Percentiles rank a stretch among this genome's conserved stretches.
phyloP scores from a whole-genome alignment of 2,888 invertebrate species.

The Drosophila mercatorum region DNA sequence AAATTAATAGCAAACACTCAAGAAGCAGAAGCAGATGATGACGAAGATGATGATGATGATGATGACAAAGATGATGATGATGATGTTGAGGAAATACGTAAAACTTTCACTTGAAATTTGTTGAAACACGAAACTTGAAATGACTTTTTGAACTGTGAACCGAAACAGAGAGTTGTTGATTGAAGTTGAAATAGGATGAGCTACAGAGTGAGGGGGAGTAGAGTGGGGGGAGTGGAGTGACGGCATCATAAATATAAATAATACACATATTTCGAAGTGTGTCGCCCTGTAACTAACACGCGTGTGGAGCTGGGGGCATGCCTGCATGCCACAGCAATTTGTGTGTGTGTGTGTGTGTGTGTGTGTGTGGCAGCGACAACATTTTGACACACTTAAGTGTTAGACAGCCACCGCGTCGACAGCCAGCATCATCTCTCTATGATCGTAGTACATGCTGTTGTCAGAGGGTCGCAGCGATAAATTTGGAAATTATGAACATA shows the following conservation, averaged over 20 bases:
- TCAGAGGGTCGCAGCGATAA: conserved; percentile 69
- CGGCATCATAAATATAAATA: conserved; percentile 58
- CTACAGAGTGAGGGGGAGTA: conserved; percentile 5
- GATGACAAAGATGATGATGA: background rate
- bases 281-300: conserved; percentile 65
- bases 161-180: conserved; percentile 27
- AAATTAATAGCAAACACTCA: conserved; percentile 64
- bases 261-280: conserved; percentile 38
- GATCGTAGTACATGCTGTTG: conserved; percentile 38
- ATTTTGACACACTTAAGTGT: conserved; percentile 81
- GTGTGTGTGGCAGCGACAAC: conserved; percentile 65
- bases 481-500: conserved; percentile 80
- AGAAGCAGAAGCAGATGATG: no score
- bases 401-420: conserved; percentile 67
- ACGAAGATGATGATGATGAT: background rate
- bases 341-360: conserved; percentile 22
- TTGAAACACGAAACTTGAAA: conserved; percentile 75
- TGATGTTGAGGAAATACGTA: background rate
- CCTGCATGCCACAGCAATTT: conserved; percentile 72
- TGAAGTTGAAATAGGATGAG: conserved; percentile 29
- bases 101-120: conserved; percentile 78
- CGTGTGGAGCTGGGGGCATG: conserved; percentile 21
- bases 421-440: conserved; percentile 32
- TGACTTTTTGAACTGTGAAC: conserved; percentile 79
- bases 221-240: conserved; percentile 1